Conservation (phyloP, 2,797 vertebrate genomes). For the Catamblyrhynchus diadema region DNA sequence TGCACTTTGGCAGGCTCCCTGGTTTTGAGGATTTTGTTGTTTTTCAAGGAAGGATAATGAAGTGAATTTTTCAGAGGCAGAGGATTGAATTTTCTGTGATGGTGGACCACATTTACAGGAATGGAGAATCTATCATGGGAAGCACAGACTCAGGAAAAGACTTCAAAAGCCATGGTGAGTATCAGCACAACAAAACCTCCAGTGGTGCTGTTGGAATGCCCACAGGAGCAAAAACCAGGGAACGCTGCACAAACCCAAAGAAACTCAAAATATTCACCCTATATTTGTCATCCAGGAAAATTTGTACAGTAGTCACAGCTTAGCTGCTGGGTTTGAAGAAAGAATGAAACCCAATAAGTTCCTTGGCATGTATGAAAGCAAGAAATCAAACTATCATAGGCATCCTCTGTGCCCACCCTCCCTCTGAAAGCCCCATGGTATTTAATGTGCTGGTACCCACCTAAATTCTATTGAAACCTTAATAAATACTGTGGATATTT, state of each 20-base stretch:
- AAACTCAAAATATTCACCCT: not conserved
- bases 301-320: not conserved
- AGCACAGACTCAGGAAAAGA: not conserved
- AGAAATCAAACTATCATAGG: not conserved
- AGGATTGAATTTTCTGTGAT: not conserved
- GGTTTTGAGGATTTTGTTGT: not conserved
- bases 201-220: not conserved
- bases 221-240: not conserved
- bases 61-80: not conserved
- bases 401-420: not conserved
- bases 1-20: not conserved
- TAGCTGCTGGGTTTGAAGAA: not conserved
- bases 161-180: not conserved
- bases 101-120: not conserved
- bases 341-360: not conserved
- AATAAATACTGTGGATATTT: not conserved
- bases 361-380: not conserved
- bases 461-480: not conserved
- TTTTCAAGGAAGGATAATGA: not conserved
- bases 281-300: not conserved
- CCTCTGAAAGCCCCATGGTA: not conserved
- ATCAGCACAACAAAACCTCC: not conserved
- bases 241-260: not conserved
- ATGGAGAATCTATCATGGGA: not conserved
- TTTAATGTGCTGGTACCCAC: not conserved